Conservation (phyloP, 1,140 invertebrate species). For the Prorops nasuta region DNA sequence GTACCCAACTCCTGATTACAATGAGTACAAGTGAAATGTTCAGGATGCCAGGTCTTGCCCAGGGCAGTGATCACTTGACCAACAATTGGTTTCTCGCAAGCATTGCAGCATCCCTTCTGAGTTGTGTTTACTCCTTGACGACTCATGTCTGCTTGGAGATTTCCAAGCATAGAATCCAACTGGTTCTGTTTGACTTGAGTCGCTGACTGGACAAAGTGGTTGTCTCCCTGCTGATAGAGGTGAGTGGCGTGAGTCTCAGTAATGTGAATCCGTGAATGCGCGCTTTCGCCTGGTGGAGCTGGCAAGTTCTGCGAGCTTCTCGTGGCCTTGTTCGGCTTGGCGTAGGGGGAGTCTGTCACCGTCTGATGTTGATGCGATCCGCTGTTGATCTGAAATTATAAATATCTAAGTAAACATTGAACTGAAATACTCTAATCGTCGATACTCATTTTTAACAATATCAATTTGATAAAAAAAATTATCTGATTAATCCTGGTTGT, state of each 20-base stretch:
- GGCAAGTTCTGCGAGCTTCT: slow-evolving; percentile 52
- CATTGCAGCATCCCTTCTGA: slow-evolving; percentile 96
- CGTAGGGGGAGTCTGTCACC: slow-evolving; percentile 70
- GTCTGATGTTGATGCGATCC: slow-evolving; percentile 61
- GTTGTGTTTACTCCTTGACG: slow-evolving; percentile 96
- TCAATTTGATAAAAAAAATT: too few species aligned
- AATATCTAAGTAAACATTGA: neutral
- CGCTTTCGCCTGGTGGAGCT: slow-evolving; percentile 29
- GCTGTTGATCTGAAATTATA: slow-evolving; percentile 59
- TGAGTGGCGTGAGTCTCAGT: slow-evolving; percentile 53
- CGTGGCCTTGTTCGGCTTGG: slow-evolving; percentile 66
- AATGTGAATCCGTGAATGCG: slow-evolving; percentile 46
- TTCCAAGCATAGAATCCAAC: slow-evolving; percentile 91
- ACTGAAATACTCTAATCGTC: neutral
- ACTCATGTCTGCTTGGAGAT: slow-evolving; percentile 92
- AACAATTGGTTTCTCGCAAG: slow-evolving; percentile 97
- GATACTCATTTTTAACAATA: too few species aligned
- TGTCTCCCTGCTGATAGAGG: slow-evolving; percentile 51
- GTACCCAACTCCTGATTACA: slow-evolving; percentile 96
- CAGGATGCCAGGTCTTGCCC: slow-evolving; percentile 99
- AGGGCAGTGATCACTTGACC: slow-evolving; percentile 96
- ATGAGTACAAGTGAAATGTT: slow-evolving; percentile 97
- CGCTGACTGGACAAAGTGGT: slow-evolving; percentile 39
- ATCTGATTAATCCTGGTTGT: too few species aligned
- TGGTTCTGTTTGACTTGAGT: slow-evolving; percentile 60